Evolutionary conservation across 2,888 invertebrate genomes (phyloP).

Genomic region (Microctonus aethiopoides): DNA sequence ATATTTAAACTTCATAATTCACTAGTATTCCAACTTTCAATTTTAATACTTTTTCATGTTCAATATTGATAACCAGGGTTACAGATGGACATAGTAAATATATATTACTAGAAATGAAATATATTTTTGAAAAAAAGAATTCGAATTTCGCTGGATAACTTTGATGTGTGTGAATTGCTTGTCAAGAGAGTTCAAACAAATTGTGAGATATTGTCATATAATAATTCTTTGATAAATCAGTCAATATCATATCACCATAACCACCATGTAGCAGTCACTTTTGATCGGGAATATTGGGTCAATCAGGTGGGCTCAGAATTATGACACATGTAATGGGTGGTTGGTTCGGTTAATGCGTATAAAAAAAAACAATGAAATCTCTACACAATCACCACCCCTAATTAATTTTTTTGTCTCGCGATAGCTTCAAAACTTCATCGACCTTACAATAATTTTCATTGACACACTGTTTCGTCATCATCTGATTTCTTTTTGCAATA

Average conservation of each 20-base stretch:
- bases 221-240: conserved; percentile 35
- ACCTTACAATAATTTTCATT: not conserved
- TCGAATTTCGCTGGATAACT: not conserved
- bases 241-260: conserved; percentile 53
- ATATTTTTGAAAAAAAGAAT: conserved; percentile 8
- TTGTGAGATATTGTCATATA: not conserved
- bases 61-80: not conserved
- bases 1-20: conserved; percentile 4
- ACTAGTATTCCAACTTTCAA: not conserved
- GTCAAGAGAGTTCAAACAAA: not conserved
- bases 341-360: too few relatives aligned
- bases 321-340: too few relatives aligned
- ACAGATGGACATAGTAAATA: not conserved
- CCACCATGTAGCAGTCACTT: conserved; percentile 42
- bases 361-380: too few relatives aligned
- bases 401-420: not conserved
- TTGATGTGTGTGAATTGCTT: not conserved
- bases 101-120: not conserved
- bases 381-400: not conserved
- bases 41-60: not conserved
- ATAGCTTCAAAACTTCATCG: not conserved
- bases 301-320: too few relatives aligned
- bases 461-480: conserved; percentile 3
- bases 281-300: conserved; percentile 50
- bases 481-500: conserved; percentile 2